Percentiles rank a stretch among this genome's conserved stretches.
Evolutionary conservation across 2,888 invertebrate genomes (phyloP).

Genomic region (Limenitis camilla): DNA sequence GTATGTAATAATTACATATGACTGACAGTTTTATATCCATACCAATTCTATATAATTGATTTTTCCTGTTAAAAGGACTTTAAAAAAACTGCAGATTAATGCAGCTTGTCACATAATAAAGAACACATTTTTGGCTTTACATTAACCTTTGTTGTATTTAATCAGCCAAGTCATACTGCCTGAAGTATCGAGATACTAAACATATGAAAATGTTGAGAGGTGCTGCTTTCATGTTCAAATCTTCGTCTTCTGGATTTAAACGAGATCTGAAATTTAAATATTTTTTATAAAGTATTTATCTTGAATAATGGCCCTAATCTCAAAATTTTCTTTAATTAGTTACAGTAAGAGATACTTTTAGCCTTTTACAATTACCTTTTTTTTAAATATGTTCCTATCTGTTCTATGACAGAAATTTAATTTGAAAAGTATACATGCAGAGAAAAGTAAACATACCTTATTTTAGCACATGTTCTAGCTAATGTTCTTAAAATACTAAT

Average conservation of each 20-base stretch:
- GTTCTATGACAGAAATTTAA: too few relatives aligned
- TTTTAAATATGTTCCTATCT: too few relatives aligned
- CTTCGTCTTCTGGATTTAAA: slow-evolving; percentile 50
- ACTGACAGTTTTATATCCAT: too few relatives aligned
- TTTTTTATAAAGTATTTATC: neutral
- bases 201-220: slow-evolving; percentile 84
- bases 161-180: slow-evolving; percentile 83
- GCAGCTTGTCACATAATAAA: neutral
- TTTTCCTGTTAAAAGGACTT: too few relatives aligned
- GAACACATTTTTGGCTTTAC: slow-evolving; percentile 1
- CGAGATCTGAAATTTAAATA: slow-evolving; percentile 46
- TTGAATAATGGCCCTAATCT: too few relatives aligned
- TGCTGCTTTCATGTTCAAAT: slow-evolving; percentile 49
- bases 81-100: too few relatives aligned
- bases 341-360: too few relatives aligned
- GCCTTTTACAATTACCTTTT: too few relatives aligned
- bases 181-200: slow-evolving; percentile 82
- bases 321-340: too few relatives aligned
- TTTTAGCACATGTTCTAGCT: slow-evolving; percentile 76
- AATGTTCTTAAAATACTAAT: slow-evolving; percentile 77
- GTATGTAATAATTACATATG: too few relatives aligned
- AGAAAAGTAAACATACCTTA: slow-evolving; percentile 49
- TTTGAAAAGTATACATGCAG: too few relatives aligned
- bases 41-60: too few relatives aligned
- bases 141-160: slow-evolving; percentile 14